Conservation (phyloP, 2,888 invertebrate genomes). For the Microctonus hyperodae region DNA sequence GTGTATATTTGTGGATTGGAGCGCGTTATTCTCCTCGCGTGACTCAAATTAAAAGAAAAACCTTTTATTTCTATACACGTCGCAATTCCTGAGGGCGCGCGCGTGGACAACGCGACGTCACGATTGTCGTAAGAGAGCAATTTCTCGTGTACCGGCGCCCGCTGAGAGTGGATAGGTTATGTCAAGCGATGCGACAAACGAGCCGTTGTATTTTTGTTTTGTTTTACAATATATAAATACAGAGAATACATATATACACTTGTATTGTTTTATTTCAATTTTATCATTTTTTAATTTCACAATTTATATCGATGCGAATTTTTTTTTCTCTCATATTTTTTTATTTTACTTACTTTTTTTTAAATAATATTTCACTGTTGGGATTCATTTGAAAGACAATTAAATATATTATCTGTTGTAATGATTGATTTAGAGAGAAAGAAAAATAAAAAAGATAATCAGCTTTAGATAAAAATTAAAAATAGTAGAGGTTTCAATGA, state of each 20-base stretch:
- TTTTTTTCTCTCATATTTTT: neutral
- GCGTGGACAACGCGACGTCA: conserved; percentile 22
- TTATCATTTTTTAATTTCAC: neutral
- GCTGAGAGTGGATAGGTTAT: conserved; percentile 22
- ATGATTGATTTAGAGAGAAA: too few species aligned
- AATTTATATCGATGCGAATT: neutral
- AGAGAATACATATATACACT: neutral
- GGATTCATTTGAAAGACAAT: neutral
- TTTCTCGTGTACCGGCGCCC: conserved; percentile 16
- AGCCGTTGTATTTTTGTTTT: conserved; percentile 11
- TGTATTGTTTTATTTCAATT: neutral
- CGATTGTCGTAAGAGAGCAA: conserved; percentile 12
- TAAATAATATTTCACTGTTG: neutral
- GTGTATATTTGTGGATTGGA: conserved; percentile 2
- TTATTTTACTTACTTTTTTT: too few species aligned
- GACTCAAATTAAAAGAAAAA: conserved; percentile 37
- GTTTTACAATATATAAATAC: neutral
- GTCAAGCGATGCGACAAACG: conserved; percentile 18
- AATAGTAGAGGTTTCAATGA: too few species aligned
- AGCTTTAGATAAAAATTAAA: neutral
- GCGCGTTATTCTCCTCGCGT: conserved; percentile 30
- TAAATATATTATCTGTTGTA: neutral
- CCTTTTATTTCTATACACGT: neutral
- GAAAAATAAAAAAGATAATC: too few species aligned
- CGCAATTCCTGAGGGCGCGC: neutral